Conservation (phyloP, 2,888 invertebrate genomes). For the Hypomecis atomaria region DNA sequence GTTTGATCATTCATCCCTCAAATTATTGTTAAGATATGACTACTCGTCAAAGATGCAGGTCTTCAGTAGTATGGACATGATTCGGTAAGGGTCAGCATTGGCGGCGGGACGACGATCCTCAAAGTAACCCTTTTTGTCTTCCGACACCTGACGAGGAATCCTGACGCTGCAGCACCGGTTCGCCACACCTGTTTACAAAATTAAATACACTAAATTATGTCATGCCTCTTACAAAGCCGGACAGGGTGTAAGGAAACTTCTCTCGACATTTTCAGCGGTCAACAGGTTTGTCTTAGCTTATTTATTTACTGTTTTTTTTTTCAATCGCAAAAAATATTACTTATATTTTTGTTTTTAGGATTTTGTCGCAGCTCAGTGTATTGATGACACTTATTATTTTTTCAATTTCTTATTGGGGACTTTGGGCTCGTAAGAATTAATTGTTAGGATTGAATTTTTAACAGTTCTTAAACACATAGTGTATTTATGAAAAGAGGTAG, state of each 20-base stretch:
- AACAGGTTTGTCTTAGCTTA: not conserved
- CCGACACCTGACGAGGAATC: constrained; percentile 96
- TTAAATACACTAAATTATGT: not conserved
- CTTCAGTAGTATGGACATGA: constrained; percentile 91
- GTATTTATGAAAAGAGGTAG: too few relatives aligned
- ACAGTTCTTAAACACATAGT: too few relatives aligned
- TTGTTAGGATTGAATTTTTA: too few relatives aligned
- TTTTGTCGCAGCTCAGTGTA: too few relatives aligned
- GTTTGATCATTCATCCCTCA: not conserved
- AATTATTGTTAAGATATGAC: constrained; percentile 1
- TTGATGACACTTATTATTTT: too few relatives aligned
- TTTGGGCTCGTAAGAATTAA: too few relatives aligned
- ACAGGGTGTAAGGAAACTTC: not conserved
- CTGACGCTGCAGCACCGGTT: constrained; percentile 96
- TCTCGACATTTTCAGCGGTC: not conserved
- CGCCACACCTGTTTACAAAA: constrained; percentile 89
- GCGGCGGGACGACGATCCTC: constrained; percentile 97
- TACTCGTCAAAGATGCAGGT: constrained; percentile 93
- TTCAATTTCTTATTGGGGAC: too few relatives aligned
- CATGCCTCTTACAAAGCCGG: not conserved
- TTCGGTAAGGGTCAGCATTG: constrained; percentile 95
- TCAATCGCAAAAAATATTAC: too few relatives aligned
- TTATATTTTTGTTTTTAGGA: too few relatives aligned
- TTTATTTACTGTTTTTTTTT: too few relatives aligned
- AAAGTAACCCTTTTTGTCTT: constrained; percentile 95